Evolutionary conservation across 2,797 vertebrate species (phyloP).

Genomic region (Zalophus californianus): DNA sequence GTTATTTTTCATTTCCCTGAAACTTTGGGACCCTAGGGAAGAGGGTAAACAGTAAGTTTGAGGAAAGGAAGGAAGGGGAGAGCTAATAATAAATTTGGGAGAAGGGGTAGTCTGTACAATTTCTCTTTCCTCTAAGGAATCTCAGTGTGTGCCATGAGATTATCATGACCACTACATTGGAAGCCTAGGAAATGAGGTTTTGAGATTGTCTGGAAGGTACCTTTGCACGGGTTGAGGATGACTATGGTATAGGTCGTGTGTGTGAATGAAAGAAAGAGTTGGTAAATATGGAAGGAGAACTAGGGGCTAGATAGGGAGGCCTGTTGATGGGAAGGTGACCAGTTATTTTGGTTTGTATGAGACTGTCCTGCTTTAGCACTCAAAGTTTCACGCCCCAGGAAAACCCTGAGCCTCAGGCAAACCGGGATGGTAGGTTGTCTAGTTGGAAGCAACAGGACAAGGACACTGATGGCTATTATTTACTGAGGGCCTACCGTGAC

Average conservation of each 20-base stretch:
- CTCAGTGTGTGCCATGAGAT: not conserved
- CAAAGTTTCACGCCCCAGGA: not conserved
- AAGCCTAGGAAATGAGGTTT: not conserved
- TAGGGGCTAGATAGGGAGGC: not conserved
- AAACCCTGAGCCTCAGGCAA: not conserved
- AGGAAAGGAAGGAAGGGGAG: not conserved
- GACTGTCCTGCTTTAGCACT: not conserved
- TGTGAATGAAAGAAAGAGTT: not conserved
- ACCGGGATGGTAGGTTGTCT: not conserved
- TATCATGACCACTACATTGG: not conserved
- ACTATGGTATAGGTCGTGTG: not conserved
- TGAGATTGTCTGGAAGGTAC: not conserved
- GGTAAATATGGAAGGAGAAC: not conserved
- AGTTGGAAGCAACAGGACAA: not conserved
- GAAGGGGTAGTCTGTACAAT: not conserved
- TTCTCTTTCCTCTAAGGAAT: not conserved
- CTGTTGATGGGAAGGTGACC: not conserved
- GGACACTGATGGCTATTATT: not conserved
- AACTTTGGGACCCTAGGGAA: not conserved
- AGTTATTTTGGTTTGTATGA: not conserved
- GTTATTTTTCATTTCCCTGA: slow-evolving; percentile 21
- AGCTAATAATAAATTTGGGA: not conserved
- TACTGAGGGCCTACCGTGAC: not conserved
- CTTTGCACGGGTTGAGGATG: not conserved
- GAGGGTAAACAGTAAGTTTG: not conserved